Evolutionary conservation across 2,113 vertebrate species (phyloP), one percentile per base, ranked within the genome.

Genomic region (Nicator chloris): DNA sequence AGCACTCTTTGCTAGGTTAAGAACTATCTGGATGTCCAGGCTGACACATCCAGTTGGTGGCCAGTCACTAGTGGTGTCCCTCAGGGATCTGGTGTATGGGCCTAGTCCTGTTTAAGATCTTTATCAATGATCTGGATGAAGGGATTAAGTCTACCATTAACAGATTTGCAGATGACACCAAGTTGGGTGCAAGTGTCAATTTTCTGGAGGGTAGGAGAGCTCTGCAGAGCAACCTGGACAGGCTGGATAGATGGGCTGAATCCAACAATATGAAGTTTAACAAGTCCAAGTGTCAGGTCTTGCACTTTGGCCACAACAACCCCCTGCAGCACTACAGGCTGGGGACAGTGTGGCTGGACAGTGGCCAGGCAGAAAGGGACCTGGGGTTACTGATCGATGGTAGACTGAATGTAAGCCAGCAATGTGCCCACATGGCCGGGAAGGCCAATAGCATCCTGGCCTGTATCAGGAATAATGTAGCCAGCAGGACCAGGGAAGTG

Each of bases 331-430:
- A 37, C 47, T 45, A 37, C 39, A 83, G 39, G 22, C 81, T 72
- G 39, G 2, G 24, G 27, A 21, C 5, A 54, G 17, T 2, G 26
- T 26, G 22, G 7, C 66, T 72, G 57, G 33, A 45, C 14, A 53
- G 17, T 6, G 39, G 3, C 17, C 49, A 45, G 27, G 27, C 22
- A 54, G 68, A 72, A 63, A 45, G 23, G 39, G 40, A 39, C 22
- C 18, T 33, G 19, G 5, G 40, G 7, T 27, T 4, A 3, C 17
- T 45, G 47, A 21, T 0, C 33, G 18, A 3, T 1, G 1, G 27
- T 33, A 37, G 57, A 1, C 27, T 72, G 22, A 54, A 16, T 18
- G 5, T 39, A 22, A 72, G 2, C n/a, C 49, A 45, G 59, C 28
- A 23, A 40, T 22, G 22, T 54, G 49, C 39, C 49, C 33, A 18